phyloP scores from a whole-genome alignment of 2,797 vertebrate genomes.

The Mionectes olivaceus region DNA sequence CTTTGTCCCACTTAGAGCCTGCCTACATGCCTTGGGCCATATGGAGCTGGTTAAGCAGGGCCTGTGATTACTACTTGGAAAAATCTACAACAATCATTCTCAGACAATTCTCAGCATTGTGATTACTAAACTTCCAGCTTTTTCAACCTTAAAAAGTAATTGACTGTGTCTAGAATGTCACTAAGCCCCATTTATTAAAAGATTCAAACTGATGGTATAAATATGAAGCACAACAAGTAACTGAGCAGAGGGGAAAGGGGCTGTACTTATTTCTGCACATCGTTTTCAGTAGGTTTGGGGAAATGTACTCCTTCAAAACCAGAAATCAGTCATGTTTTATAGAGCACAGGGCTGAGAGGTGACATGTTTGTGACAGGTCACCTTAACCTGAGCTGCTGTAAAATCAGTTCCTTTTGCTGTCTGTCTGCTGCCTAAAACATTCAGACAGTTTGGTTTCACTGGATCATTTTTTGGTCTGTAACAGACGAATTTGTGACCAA shows the following conservation, averaged over 20 bases:
- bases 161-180: background rate
- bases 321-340: background rate
- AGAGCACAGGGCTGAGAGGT: background rate
- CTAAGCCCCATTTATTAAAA: background rate
- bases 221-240: background rate
- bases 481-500: background rate
- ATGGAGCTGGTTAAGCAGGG: constrained; percentile 60
- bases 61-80: constrained; percentile 18
- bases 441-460: background rate
- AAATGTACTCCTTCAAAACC: background rate
- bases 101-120: background rate
- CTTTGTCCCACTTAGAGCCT: constrained; percentile 61
- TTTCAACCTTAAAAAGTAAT: background rate
- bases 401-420: background rate
- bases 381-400: background rate
- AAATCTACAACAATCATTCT: constrained; percentile 27
- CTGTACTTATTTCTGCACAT: background rate
- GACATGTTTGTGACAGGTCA: background rate
- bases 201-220: background rate
- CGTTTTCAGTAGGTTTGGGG: background rate
- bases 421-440: background rate
- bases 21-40: constrained; percentile 49
- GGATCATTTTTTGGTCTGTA: background rate
- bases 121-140: background rate
- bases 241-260: background rate